Evolutionary conservation across 1,140 invertebrate species (phyloP), one percentile per base, ranked within the genome.

Genomic region (Drosophila nigromelanica): DNA sequence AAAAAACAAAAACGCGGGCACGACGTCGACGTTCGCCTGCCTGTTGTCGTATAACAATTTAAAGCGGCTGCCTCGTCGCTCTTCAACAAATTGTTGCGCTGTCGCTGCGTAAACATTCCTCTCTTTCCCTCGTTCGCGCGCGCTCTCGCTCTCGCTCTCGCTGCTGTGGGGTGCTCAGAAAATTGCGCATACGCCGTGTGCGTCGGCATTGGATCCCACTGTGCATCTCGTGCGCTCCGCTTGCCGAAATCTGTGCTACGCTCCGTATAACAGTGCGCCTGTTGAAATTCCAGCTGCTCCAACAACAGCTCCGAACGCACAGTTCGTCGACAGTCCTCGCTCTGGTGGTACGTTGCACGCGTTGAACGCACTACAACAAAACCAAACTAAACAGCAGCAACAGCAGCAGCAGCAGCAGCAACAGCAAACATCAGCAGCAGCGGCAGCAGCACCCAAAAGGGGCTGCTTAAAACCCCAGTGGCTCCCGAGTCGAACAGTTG

Each of bases 51-150:
- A 71, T 66, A 75, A 72, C 73, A 66, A 60, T 30, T 55, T 45
- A 35, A 66, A 14, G 61, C 62, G 39, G 33, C 61, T 55, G 47
- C 54, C 47, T 59, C 15, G 50, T 48, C 47, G 58, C 67, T 55
- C 74, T 73, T 87, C 82, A 86, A 86, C 81, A 86, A 87, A 87
- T 86, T 87, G 81, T 86, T 86, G 81, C 78, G 80, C 78, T 76
- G 69, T 37, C 37, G 69, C 70, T 86, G 81, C 81, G 74, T 81
- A 63, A 80, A 67, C 63, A 73, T 47, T 55, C 39, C 51, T 35
- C 30, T 39, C 37, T 51, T 70, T 40, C 33, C 11, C 27, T 63
- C 54, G 10, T 14, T 42, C 11, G 37, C 33, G 37, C 62, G 37
- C 56, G 40, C 58, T 45, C 50, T 12, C 52, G n/a, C 39, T 40